These are phyloP conservation scores for Muntiacus reevesi DNA, from an alignment of 2,113 vertebrate species.

Conservation along the genomic window DNA sequence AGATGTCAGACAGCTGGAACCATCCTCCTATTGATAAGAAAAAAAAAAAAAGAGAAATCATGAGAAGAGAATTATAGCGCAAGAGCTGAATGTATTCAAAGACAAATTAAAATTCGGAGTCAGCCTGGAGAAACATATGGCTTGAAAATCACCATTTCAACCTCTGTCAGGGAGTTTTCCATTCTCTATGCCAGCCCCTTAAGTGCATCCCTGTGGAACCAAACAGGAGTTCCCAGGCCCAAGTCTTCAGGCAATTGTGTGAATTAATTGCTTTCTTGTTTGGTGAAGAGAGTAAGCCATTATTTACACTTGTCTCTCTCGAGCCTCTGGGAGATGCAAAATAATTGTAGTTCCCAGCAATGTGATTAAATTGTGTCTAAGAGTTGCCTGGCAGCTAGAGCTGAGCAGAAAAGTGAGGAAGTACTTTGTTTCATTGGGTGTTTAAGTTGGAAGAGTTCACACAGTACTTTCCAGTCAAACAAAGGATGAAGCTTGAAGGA, in stretches of 20 bases:
- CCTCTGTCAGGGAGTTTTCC: constrained; percentile 56
- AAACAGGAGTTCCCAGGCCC: constrained; percentile 40
- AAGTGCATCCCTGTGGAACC: constrained; percentile 42
- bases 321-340: constrained; percentile 40
- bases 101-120: constrained; percentile 74
- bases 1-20: constrained; percentile 72
- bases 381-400: not conserved
- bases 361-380: constrained; percentile 22
- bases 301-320: constrained; percentile 54
- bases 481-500: not conserved
- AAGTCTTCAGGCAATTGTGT: constrained; percentile 33
- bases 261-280: constrained; percentile 61
- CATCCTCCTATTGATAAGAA: constrained; percentile 71
- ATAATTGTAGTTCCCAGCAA: constrained; percentile 49
- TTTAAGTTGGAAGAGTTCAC: constrained; percentile 32
- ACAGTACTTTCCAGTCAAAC: not conserved
- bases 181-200: constrained; percentile 49
- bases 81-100: constrained; percentile 73
- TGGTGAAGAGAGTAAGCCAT: constrained; percentile 34
- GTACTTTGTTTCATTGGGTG: not conserved
- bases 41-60: constrained; percentile 26
- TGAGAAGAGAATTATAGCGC: constrained; percentile 75
- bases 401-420: constrained; percentile 32
- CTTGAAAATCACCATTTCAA: constrained; percentile 74
- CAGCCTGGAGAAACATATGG: constrained; percentile 71